Base-by-base conservation (phyloP, 1,140 invertebrate genomes). In the Temnothorax nylanderi region DNA sequence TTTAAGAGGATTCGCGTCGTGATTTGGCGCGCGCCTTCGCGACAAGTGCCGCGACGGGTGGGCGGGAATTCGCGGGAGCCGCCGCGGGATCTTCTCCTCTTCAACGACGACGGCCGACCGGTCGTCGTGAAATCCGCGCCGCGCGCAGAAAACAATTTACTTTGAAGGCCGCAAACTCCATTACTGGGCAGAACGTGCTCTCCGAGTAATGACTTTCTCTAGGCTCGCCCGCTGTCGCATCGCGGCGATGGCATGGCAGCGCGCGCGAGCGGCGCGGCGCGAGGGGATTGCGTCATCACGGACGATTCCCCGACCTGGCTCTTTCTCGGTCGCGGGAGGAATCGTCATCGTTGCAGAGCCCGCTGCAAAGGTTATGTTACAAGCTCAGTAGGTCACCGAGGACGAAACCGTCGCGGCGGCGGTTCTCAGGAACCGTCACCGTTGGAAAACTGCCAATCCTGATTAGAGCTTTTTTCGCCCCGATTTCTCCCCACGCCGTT, bases 151-250 rank as follows among this genome's bases (percentile, higher is more conserved):
- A 93, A 95, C 94, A 95, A 95, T 95, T 95, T 95, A 95, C 93
- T 95, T 95, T 94, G 94, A 95, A 95, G 94, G 95, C 94, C 94
- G 91, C 94, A 95, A 94, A 94, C 92, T 94, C 94, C 91, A 95
- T 95, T 95, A 95, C 90, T 87, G 62, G 67, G 89, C 81, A 84
- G 92, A 94, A 94, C 94, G 93, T 93, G 93, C 92, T 89, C 92
- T 89, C 72, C 78, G 91, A 93, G 94, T 95, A 94, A 95, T 95
- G 94, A 95, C 94, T 95, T 95, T 95, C 94, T 93, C 94, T 94
- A 87, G n/a, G 85, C 72, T 54, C 47, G 60, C 44, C 65, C 82
- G 85, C 80, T 92, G 92, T 92, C 92, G 86, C 90, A 91, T 82
- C 77, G 54, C 77, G 54, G 58, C 26, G 58, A 88, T 47, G 60